Base-by-base conservation (phyloP, 2,888 invertebrate species). In the Caenorhabditis drosophilae region DNA sequence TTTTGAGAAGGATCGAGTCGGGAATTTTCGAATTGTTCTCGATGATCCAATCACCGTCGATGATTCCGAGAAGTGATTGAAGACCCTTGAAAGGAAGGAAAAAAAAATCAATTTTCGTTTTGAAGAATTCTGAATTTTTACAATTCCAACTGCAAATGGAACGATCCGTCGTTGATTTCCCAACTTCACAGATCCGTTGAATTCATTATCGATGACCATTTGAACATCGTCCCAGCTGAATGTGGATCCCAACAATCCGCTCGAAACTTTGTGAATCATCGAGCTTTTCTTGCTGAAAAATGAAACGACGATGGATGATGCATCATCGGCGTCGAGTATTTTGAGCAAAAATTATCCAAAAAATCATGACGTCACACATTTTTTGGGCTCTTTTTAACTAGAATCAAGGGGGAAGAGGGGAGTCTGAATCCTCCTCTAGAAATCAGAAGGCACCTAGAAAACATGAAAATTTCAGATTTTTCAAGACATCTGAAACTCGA, bases 81-180 rank as follows among this genome's bases (percentile, higher is more conserved):
- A 66, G 66, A 18, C 66, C 66, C 64, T 64, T 38, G 36, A 57
- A 35, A 27, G n/a, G n/a, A n/a, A n/a, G n/a, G n/a, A n/a, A n/a
- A n/a, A n/a, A n/a, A n/a, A n/a, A n/a, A n/a, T n/a, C n/a, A 26
- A 15, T 2, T 15, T 20, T 40, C 20, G 4, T 20, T 20, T 25
- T 45, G 22, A 22, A 6, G 23, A 53, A 44, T 22, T n/a, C 12
- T 15, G 25, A 26, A 16, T 11, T 50, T 3, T 54, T 26, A 64
- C 64, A n/a, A 66, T 56, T 16, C 59, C 66, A 42, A 49, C 59
- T 0, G 51, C 66, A 46, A 66, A 45, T 11, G 66, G 66, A n/a
- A 18, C 46, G 11, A 66, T 60, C 27, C 36, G 54, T 42, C 49
- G 31, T 15, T 38, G 35, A 34, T 51, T 50, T 26, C 51, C 52